Evolutionary conservation across 2,888 invertebrate genomes (phyloP).

Genomic region (Agelastica alni): DNA sequence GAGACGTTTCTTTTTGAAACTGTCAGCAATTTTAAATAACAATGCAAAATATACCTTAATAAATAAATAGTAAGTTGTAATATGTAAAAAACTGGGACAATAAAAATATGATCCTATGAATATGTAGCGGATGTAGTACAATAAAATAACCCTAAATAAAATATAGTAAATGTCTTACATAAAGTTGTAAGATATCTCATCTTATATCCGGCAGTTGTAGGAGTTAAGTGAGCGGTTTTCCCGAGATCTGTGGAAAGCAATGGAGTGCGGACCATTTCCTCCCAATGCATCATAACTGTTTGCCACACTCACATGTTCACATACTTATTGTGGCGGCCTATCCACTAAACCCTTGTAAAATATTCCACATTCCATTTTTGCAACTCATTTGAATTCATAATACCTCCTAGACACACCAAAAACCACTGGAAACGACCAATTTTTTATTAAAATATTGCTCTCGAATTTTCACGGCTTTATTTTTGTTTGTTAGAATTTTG

Average conservation of each 20-base stretch:
- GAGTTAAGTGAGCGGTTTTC: slow-evolving; percentile 48
- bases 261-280: slow-evolving; percentile 55
- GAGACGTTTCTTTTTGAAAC: too few relatives aligned
- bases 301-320: slow-evolving; percentile 54
- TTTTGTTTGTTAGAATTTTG: slow-evolving; percentile 16
- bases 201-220: slow-evolving; percentile 44
- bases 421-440: slow-evolving; percentile 24
- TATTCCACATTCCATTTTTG: slow-evolving; percentile 27
- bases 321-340: slow-evolving; percentile 37
- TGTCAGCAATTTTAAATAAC: too few relatives aligned
- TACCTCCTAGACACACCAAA: slow-evolving; percentile 34
- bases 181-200: slow-evolving; percentile 49
- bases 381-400: slow-evolving; percentile 42
- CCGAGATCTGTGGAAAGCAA: slow-evolving; percentile 50
- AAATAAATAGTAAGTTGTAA: too few relatives aligned
- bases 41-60: too few relatives aligned
- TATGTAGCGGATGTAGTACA: too few relatives aligned
- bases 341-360: slow-evolving; percentile 36
- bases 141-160: slow-evolving; percentile 53
- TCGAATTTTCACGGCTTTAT: slow-evolving; percentile 8
- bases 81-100: too few relatives aligned
- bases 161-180: slow-evolving; percentile 55
- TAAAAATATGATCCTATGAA: too few relatives aligned
- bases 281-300: slow-evolving; percentile 50
- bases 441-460: slow-evolving; percentile 20